Percentiles rank a stretch among this genome's conserved stretches.
These are phyloP conservation scores for Drosophila cognata DNA, from an alignment of 2,888 invertebrate genomes.

Conservation along the genomic window DNA sequence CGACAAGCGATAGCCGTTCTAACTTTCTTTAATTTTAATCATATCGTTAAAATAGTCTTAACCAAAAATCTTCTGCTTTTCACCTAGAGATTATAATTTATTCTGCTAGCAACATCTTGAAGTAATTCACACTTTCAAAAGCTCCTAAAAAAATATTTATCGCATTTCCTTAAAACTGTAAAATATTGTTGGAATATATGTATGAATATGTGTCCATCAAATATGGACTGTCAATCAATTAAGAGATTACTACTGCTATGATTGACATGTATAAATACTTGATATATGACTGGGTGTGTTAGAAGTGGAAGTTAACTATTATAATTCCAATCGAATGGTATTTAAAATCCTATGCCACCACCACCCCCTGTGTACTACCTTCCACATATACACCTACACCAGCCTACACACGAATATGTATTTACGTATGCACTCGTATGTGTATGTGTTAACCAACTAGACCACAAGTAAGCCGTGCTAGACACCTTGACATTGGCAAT, in stretches of 20 bases:
- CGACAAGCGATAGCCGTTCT: not conserved
- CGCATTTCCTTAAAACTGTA: not conserved
- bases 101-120: not conserved
- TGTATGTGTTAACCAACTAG: not conserved
- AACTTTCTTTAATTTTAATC: not conserved
- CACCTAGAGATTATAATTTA: not conserved
- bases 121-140: not conserved
- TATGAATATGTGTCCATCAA: not conserved
- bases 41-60: not conserved
- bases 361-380: not conserved
- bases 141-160: not conserved
- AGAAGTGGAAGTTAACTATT: not conserved
- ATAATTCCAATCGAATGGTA: not conserved
- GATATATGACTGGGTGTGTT: not conserved
- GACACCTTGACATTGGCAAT: slow-evolving; percentile 32
- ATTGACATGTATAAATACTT: not conserved
- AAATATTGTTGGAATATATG: not conserved
- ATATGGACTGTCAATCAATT: not conserved
- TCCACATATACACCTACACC: not conserved
- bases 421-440: not conserved
- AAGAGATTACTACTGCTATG: not conserved
- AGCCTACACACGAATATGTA: not conserved
- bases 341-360: not conserved
- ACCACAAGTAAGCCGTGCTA: slow-evolving; percentile 17
- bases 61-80: not conserved